phyloP scores from a whole-genome alignment of 2,113 vertebrate genomes.

The Pseudopodoces humilis region DNA sequence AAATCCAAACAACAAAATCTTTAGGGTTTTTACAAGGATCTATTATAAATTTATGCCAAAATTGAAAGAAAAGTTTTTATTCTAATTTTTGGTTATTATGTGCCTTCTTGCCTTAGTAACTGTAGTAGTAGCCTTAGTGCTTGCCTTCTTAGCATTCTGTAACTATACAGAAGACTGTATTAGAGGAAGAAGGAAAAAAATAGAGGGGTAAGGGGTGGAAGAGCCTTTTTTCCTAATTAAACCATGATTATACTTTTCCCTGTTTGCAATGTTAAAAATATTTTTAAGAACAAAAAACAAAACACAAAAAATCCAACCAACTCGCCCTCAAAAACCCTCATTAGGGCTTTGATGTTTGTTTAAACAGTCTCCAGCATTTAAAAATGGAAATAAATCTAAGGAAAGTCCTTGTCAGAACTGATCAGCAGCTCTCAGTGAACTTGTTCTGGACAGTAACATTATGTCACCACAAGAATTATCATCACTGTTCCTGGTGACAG shows the following conservation, averaged over 20 bases:
- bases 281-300: background rate
- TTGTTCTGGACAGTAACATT: background rate
- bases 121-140: too few species aligned
- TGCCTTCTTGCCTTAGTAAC: background rate
- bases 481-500: background rate
- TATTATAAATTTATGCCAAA: background rate
- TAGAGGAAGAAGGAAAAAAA: background rate
- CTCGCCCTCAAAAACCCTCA: background rate
- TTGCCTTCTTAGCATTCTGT: too few species aligned
- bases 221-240: background rate
- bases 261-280: background rate
- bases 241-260: background rate
- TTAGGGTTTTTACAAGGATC: background rate
- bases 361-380: background rate
- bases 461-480: background rate
- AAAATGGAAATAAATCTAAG: background rate
- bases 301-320: background rate
- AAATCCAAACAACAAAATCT: background rate
- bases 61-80: background rate
- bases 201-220: rapidly evolving
- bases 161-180: background rate
- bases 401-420: background rate
- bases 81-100: background rate
- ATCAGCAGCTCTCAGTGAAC: background rate
- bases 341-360: background rate